These are phyloP conservation scores for Stegastes partitus DNA, from an alignment of 2,113 vertebrate genomes.

Conservation along the genomic window DNA sequence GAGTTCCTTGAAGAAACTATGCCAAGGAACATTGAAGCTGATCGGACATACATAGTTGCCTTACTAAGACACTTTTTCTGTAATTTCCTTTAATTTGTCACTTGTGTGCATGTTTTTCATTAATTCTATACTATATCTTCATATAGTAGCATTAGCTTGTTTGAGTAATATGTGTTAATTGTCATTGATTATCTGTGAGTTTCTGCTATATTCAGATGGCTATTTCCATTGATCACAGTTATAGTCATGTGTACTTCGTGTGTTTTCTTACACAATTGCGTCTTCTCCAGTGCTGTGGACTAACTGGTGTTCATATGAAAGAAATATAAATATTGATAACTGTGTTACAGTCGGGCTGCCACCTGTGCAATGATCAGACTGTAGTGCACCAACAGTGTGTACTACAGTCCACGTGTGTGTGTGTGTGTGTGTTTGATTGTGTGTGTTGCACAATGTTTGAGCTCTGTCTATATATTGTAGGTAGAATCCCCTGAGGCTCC, in stretches of 20 bases:
- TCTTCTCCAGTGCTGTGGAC: background rate
- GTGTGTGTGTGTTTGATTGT: constrained; percentile 19
- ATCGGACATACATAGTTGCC: too few relatives aligned
- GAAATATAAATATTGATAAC: background rate
- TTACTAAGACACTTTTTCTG: too few relatives aligned
- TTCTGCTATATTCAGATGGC: too few relatives aligned
- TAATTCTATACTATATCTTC: too few relatives aligned
- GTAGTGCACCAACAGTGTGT: background rate
- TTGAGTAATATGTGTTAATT: too few relatives aligned
- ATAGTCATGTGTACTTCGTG: background rate
- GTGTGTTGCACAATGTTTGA: constrained; percentile 43
- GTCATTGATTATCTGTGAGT: background rate
- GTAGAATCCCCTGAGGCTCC: constrained; percentile 78
- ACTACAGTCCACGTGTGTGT: background rate
- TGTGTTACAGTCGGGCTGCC: background rate
- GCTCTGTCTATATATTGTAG: constrained; percentile 76
- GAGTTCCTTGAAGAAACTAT: too few relatives aligned
- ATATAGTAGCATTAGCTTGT: too few relatives aligned
- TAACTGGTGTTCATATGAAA: background rate
- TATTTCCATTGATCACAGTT: too few relatives aligned
- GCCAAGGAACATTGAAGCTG: too few relatives aligned
- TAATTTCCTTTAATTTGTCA: too few relatives aligned
- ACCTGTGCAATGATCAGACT: background rate
- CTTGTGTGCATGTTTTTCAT: too few relatives aligned
- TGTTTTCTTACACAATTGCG: background rate